Evolutionary conservation across 1,140 invertebrate species (phyloP), one percentile per base, ranked within the genome.

Genomic region (Diorhabda carinulata): DNA sequence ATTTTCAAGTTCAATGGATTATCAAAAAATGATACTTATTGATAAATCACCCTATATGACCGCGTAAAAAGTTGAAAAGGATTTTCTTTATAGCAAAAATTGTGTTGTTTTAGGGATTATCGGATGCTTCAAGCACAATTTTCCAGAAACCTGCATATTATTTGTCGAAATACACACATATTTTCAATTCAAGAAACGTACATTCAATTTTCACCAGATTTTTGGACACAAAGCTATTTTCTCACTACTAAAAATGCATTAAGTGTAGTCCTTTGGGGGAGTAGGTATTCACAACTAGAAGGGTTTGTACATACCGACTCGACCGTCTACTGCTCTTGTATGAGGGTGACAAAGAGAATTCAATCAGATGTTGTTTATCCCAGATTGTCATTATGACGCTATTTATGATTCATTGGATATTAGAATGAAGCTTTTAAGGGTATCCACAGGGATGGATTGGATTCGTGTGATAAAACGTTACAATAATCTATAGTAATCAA

Each of bases 281-380:
- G 47, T 52, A 52, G 47, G 47, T 52, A 52, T 52, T 8, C 47
- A n/a, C 47, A 52, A n/a, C 6, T n/a, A 52, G 47, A 52, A 52
- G 47, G 47, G 47, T 52, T 52, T 6, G n/a, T 52, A n/a, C 47
- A 52, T 52, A 52, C 47, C n/a, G 6, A n/a, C 47, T 52, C 47
- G 47, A 52, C 47, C n/a, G 6, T 6, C 47, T 52, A 6, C 6
- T 52, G 47, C 47, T 52, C 47, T n/a, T 52, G 6, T n/a, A n/a
- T n/a, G 47, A 52, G 47, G 47, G 47, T 52, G 47, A 52, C 57
- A 66, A 61, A 58, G 66, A 68, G 68, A 73, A 73, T 73, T 73
- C 72, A 73, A 73, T 73, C 72, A 73, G 72, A 70, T 68, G 72
- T 45, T 70, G 72, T 70, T 73, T 73, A 73, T 73, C 72, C 72